Percentiles rank a stretch among this genome's conserved stretches.
Conservation (phyloP, 2,888 invertebrate species). For the Diadegma fenestrale region DNA sequence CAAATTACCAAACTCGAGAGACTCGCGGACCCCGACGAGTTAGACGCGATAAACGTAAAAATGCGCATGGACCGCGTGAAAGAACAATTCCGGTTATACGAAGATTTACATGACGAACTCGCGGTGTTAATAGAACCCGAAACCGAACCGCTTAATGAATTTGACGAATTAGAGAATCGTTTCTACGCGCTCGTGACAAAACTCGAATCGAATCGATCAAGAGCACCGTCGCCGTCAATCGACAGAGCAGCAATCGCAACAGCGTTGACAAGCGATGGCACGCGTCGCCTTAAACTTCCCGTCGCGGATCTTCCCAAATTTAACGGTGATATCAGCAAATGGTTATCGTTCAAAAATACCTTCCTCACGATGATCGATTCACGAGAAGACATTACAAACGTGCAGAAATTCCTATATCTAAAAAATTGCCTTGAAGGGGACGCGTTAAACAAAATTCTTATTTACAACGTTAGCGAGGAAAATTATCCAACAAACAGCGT, state of each 20-base stretch:
- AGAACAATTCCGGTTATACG: too few relatives aligned
- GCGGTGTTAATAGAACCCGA: too few relatives aligned
- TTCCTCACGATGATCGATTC: conserved; percentile 58
- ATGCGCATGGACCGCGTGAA: too few relatives aligned
- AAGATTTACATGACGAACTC: too few relatives aligned
- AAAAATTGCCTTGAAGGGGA: conserved; percentile 46
- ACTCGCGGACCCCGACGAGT: too few relatives aligned
- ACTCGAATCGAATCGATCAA: neutral
- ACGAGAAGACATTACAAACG: conserved; percentile 49
- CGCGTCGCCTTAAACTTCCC: conserved; percentile 52
- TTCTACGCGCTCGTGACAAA: conserved; percentile 43
- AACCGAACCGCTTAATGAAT: too few relatives aligned
- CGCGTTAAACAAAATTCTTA: conserved; percentile 53
- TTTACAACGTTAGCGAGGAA: conserved; percentile 51
- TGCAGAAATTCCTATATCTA: conserved; percentile 54
- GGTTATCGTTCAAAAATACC: conserved; percentile 67
- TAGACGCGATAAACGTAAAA: too few relatives aligned
- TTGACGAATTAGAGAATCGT: too few relatives aligned
- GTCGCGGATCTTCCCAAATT: conserved; percentile 46
- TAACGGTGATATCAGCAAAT: conserved; percentile 42
- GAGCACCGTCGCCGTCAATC: neutral
- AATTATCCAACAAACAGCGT: conserved; percentile 56
- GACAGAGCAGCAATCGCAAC: conserved; percentile 16
- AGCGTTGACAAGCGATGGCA: conserved; percentile 10
- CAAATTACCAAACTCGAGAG: too few relatives aligned